Evolutionary conservation across 2,113 vertebrate genomes (phyloP), one percentile per base, ranked within the genome.

Genomic region (Lipophrys pholis): DNA sequence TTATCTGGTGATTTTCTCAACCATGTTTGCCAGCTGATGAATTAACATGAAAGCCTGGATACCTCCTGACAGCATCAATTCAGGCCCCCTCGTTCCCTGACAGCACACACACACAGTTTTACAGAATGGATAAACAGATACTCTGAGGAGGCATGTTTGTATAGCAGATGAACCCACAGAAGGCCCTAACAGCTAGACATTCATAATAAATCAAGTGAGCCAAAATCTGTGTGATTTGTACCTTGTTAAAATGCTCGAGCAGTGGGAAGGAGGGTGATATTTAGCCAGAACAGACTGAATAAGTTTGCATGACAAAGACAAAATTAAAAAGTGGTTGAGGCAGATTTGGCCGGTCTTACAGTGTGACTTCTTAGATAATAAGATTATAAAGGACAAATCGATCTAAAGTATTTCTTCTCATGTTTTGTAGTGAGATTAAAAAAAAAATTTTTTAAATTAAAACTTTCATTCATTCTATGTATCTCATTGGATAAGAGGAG

Each of bases 81-180:
- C 73, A 52, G 38, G 46, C 69, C 55, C 53, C 49, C 58, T 40
- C 50, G 53, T 9, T 53, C 66, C 15, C 17, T 59, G 46, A 64
- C 51, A 45, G 53, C 48, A 9, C 21, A 30, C 21, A 52, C 53
- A 52, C 14, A 50, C 60, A 42, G 45, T 61, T 73, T 42, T 50
- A 69, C 59, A 53, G 73, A 82, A 78, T 73, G 84, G 81, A 72
- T 69, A 43, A 81, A 77, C 74, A 86, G 81, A 73, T 66, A 45
- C 57, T 48, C 55, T 14, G 53, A 51, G 61, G 69, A 57, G 61
- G n/a, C 35, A 59, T 65, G 74, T 67, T 74, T 69, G 42, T 52
- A 35, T 17, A 70, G 42, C 78, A 84, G 81, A 86, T 57, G 81
- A 82, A 58, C 16, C 42, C 78, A 78, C 80, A 85, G 79, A 92